Evolutionary conservation across 2,797 vertebrate species (phyloP), one percentile per base, ranked within the genome.

Genomic region (Sorex maritimensis): DNA sequence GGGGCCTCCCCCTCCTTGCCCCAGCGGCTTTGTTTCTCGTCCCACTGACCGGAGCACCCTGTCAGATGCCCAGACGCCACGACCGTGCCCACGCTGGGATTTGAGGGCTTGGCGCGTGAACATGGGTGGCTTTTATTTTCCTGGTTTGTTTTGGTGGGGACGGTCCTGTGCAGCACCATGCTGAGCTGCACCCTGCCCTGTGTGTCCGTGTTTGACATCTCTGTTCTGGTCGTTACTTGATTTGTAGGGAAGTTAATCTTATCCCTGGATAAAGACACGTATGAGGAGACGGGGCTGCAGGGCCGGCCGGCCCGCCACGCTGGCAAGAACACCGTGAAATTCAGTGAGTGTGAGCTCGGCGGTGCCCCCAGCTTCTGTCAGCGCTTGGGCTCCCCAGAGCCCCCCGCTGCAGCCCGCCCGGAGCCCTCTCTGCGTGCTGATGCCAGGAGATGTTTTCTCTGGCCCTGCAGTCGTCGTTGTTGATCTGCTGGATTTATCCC

Each of bases 251-350:
- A 98, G 82, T 96, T 99, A 80, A 98, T 99, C 96, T 94, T 99
- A 6, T 99, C 98, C 38, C 97, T 99, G 94, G 98, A 99, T 95
- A 99, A 99, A 96, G 99, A 99, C 96, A 99, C 99, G 0, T 99
- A 99, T 0, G 98, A 99, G 97, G 96, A 99, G 69, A 97, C 99
- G 97, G 99, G 99, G 67, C 96, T 99, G 63, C 98, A 99, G 71
- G 99, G 99, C 78, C 98, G 52, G 80, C 98, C 98, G 2, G 99
- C 99, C 38, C 97, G 61, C 21, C 99, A 99, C 98, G 98, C 98
- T 96, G 98, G 98, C 96, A 98, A 97, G 97, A 98, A 97, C 77
- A 82, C 89, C 7, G 96, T 98, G 98, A 98, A 98, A 98, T 99
- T 98, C 0, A 98, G 99, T 99, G 97, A 98, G 98, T 98, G 84